Evolutionary conservation across 2,888 invertebrate species (phyloP), one percentile per base, ranked within the genome.

Genomic region (Ectemnius continuus): DNA sequence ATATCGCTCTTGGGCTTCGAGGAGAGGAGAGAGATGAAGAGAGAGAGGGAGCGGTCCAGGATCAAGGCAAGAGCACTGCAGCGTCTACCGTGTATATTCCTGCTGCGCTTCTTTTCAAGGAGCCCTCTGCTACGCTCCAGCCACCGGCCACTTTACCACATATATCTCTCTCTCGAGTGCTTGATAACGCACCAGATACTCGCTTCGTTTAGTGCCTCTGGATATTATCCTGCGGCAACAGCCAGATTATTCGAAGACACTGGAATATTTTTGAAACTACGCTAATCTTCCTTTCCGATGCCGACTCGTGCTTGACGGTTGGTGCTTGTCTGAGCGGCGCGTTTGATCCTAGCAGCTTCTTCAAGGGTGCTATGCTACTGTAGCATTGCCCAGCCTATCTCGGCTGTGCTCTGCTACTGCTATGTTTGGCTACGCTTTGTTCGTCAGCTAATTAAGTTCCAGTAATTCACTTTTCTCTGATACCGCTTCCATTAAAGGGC

Each of bases 1-100:
- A 73, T 79, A 83, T 83, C 82, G 75, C 72, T 59, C 36, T 75
- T 70, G 76, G 76, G 77, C 76, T 79, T 36, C 70, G 36, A 79
- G 78, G 76, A 79, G 78, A 81, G 72, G 62, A 36, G 36, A 36
- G 36, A 36, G 36, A 36, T 1, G 1, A 4, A 36, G 36, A 36
- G 28, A 11, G 36, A 11, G 11, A 8, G 36, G 36, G 5, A 11
- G 36, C 36, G 36, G 36, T 36, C 60, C 62, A 59, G 70, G 73
- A 71, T 68, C 70, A 66, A 70, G 45, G 56, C 16, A 63, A 56
- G 20, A 16, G 70, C 59, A 23, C 2, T 23, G 23, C 23, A 75
- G 72, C 68, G 74, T 63, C 58, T 70, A 11, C 60, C 60, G 63
- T 64, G 73, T 59, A 61, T 28, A 65, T 69, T 68, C 65, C 62